Percentiles rank a stretch among this genome's conserved stretches.
Evolutionary conservation across 2,797 vertebrate genomes (phyloP).

Genomic region (Diplodus sargus): DNA sequence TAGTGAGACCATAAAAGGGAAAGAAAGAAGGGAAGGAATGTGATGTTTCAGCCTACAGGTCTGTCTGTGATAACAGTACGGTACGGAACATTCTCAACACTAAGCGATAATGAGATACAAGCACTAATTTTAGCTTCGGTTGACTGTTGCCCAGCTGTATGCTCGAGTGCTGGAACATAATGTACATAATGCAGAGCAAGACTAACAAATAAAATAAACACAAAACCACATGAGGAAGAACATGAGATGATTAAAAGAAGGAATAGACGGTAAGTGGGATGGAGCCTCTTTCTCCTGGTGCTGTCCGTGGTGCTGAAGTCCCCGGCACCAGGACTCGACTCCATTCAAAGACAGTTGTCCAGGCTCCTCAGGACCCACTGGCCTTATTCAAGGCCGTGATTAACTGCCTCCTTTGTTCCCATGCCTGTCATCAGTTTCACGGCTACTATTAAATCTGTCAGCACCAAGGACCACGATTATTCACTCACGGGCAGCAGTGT

Average conservation of each 20-base stretch:
- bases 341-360: slow-evolving; percentile 22
- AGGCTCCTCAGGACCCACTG: slow-evolving; percentile 27
- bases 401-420: slow-evolving; percentile 46
- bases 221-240: not conserved
- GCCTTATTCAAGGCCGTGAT: slow-evolving; percentile 48
- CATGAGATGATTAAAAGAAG: not conserved
- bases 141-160: slow-evolving; percentile 28
- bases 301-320: slow-evolving; percentile 75
- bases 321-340: not conserved
- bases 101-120: slow-evolving; percentile 29
- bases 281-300: slow-evolving; percentile 1
- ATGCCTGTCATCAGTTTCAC: slow-evolving; percentile 60
- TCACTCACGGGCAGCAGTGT: slow-evolving; percentile 48
- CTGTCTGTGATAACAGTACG: slow-evolving; percentile 12
- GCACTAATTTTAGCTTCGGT: slow-evolving; percentile 31
- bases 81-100: slow-evolving; percentile 18
- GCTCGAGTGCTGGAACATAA: slow-evolving; percentile 4
- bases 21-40: not conserved
- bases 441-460: slow-evolving; percentile 54
- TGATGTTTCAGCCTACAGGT: slow-evolving; percentile 12
- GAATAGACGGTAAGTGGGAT: not conserved
- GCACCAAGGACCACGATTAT: slow-evolving; percentile 54
- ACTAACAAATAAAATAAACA: slow-evolving; percentile 33
- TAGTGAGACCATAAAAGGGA: not conserved
- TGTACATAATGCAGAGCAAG: slow-evolving; percentile 22